These are phyloP conservation scores for Probosciger aterrimus DNA, from an alignment of 2,113 vertebrate genomes.

Conservation along the genomic window DNA sequence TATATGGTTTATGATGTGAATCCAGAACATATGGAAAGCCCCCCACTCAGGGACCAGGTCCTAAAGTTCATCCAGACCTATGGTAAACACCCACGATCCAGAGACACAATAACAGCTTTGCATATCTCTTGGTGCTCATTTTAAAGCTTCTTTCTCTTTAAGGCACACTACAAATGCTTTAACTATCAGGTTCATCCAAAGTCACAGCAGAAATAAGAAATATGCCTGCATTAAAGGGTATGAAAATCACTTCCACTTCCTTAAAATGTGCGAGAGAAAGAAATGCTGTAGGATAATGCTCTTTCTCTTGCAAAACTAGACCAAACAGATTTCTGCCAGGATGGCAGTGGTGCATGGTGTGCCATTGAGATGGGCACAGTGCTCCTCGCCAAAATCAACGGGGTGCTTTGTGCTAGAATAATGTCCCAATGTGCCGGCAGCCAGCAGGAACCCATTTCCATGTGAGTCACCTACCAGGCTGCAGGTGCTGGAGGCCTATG, in stretches of 20 bases:
- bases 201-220: background rate
- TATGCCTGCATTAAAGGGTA: background rate
- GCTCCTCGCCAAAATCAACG: background rate
- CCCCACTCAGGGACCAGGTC: background rate
- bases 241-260: background rate
- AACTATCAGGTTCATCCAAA: background rate
- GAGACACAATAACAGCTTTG: background rate
- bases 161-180: background rate
- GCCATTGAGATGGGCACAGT: fast-evolving
- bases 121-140: background rate
- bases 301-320: background rate
- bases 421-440: background rate
- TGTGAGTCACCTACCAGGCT: background rate
- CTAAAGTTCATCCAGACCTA: background rate
- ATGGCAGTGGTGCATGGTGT: fast-evolving
- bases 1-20: background rate
- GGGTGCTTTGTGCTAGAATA: background rate
- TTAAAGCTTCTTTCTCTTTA: background rate
- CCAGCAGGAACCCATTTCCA: background rate
- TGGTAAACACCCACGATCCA: background rate
- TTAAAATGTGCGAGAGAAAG: background rate
- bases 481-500: conserved; percentile 35
- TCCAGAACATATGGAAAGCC: background rate
- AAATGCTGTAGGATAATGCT: background rate
- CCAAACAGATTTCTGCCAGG: background rate